Evolutionary conservation across 2,797 vertebrate genomes (phyloP).

Genomic region (Nothura maculosa): DNA sequence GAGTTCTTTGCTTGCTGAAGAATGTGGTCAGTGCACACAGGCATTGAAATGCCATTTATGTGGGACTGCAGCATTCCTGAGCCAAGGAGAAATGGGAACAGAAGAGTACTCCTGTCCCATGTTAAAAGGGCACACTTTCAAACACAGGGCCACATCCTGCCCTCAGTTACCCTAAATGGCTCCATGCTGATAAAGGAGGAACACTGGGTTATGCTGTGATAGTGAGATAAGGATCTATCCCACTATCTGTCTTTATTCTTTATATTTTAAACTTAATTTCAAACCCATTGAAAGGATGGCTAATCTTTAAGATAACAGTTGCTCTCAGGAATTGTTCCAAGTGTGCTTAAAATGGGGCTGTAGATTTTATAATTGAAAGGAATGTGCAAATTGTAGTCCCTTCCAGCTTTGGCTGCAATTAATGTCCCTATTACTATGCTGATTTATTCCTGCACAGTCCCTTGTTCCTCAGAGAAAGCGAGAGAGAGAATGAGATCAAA

Average conservation of each 20-base stretch:
- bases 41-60: background rate
- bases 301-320: background rate
- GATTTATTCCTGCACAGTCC: slow-evolving; percentile 30
- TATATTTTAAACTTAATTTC: background rate
- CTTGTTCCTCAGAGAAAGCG: background rate
- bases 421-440: background rate
- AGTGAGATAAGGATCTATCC: background rate
- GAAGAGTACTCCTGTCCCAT: background rate
- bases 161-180: background rate
- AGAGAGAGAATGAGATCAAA: background rate
- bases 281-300: background rate
- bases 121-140: background rate
- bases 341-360: background rate
- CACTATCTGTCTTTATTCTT: background rate
- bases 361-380: slow-evolving; percentile 2
- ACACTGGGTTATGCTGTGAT: background rate
- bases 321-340: background rate
- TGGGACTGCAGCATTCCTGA: background rate
- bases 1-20: background rate
- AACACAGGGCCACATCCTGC: background rate
- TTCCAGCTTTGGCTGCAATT: background rate
- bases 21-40: background rate
- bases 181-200: background rate
- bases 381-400: background rate
- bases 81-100: background rate